Evolutionary conservation across 2,113 vertebrate genomes (phyloP), one percentile per base, ranked within the genome.

Genomic region (Pachyramphus minor): DNA sequence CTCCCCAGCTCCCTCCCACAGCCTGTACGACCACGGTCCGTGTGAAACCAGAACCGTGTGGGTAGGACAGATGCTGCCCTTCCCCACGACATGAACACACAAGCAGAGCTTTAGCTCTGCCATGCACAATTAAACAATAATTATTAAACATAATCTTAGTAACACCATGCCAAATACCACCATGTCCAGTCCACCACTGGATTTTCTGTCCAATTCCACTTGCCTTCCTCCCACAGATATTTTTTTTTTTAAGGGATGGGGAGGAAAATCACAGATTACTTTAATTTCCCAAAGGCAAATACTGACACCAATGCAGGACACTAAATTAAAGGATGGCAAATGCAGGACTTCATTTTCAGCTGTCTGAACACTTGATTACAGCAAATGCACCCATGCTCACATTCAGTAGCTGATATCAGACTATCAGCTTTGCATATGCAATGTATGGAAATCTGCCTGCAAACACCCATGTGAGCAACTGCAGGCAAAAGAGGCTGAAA

Each of bases 301-400:
- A 21, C 31, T 56, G 18, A 64, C 50, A 81, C 50, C 72, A 74
- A 37, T 25, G 18, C 37, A 88, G 50, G 75, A 83, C 55, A 62
- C 45, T 77, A 58, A 94, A 90, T 90, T 73, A 86, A 88, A 88
- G 58, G 55, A 83, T 35, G 30, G 45, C 23, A 67, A 89, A 67
- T 1, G 8, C 37, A 83, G n/a, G 58, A 89, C 72, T 85, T 91
- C 11, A 22, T 94, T 91, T 96, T 94, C 50, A 87, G 84, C 67
- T 76, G 42, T 82, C 58, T 75, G 66, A 73, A 58, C 60, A 35
- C 50, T 28, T 74, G 42, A 82, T 75, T 80, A 73, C 17, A 89
- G 50, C 60, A 91, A 87, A 93, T 59, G 52, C 2, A 2, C 12
- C 72, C 56, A 37, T 35, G 63, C 5, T 72, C 31, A 60, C 84